These are phyloP conservation scores for Mustela nigripes DNA, from an alignment of 2,113 vertebrate species.

Conservation along the genomic window DNA sequence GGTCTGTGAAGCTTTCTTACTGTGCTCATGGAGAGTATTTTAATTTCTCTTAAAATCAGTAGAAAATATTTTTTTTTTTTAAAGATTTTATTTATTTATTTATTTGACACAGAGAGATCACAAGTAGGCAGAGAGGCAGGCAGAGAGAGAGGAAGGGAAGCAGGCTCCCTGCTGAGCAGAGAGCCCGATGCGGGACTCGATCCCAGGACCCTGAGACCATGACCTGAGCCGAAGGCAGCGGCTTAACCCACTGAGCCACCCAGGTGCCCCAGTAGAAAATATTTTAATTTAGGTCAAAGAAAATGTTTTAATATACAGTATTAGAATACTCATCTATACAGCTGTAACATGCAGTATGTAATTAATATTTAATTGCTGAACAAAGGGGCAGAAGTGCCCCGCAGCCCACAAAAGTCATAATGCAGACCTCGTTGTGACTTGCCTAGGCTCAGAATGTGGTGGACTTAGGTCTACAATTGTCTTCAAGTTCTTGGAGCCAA, in stretches of 20 bases:
- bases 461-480: not conserved
- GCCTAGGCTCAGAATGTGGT: not conserved
- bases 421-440: not conserved
- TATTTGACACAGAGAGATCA: no score
- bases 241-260: no score
- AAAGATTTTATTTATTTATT: no score
- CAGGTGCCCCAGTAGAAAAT: not conserved
- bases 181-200: no score
- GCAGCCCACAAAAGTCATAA: not conserved
- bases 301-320: not conserved
- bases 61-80: conserved; percentile 8
- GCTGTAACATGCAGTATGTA: not conserved
- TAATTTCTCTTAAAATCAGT: not conserved
- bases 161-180: no score
- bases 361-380: not conserved
- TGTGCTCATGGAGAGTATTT: not conserved
- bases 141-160: no score
- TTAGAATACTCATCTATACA: not conserved
- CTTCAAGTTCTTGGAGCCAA: not conserved
- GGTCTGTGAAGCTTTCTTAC: not conserved
- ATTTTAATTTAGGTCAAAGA: conserved; percentile 37
- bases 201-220: no score
- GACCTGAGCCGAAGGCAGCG: no score
- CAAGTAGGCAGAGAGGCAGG: no score
- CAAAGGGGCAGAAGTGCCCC: not conserved